Conservation (phyloP, 2,888 invertebrate genomes). For the Penaeus monodon region DNA sequence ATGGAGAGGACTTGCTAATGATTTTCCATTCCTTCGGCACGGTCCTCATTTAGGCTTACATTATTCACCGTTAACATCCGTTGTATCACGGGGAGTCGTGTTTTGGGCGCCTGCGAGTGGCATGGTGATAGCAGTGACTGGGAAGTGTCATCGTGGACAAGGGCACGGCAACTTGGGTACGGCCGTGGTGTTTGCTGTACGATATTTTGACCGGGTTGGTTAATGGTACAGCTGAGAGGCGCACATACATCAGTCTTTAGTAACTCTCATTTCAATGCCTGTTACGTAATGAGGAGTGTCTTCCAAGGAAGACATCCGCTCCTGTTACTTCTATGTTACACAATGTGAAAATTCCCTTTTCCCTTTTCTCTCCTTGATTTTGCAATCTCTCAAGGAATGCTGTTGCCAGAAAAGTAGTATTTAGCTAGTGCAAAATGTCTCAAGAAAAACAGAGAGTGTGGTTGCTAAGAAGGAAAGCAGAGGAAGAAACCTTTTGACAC, state of each 20-base stretch:
- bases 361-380: not conserved
- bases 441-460: not conserved
- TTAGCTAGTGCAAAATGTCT: not conserved
- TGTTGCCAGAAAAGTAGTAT: not conserved
- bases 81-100: not conserved
- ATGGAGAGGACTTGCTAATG: too few species aligned
- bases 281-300: too few species aligned
- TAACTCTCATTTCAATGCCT: not conserved
- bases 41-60: too few species aligned
- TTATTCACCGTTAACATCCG: not conserved
- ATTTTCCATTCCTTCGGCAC: too few species aligned
- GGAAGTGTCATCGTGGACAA: constrained; percentile 7
- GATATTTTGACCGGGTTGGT: constrained; percentile 39
- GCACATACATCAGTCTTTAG: constrained; percentile 6
- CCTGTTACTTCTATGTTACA: not conserved
- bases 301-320: too few species aligned
- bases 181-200: constrained; percentile 37
- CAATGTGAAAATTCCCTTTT: constrained; percentile 4
- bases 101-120: not conserved
- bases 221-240: constrained; percentile 8
- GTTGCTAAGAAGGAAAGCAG: not conserved
- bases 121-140: constrained; percentile 9
- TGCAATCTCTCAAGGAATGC: not conserved
- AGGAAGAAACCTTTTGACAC: not conserved
- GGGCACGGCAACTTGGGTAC: constrained; percentile 11